Conservation (phyloP, 2,797 vertebrate genomes). For the Coregonus sp. region DNA sequence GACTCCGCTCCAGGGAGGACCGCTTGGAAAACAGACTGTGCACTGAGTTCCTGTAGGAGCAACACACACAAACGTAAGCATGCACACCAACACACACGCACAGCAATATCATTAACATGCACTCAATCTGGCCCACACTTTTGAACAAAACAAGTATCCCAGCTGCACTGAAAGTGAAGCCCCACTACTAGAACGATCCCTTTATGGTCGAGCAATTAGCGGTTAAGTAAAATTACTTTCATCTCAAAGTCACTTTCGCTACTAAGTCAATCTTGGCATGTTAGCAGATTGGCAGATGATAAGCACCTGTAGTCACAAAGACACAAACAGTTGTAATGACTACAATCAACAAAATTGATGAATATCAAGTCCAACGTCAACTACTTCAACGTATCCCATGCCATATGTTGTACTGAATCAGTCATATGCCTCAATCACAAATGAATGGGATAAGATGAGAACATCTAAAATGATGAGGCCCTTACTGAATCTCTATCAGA, state of each 20-base stretch:
- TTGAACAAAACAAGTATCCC: too few species aligned
- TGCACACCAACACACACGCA: background rate
- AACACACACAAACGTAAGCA: conserved; percentile 6
- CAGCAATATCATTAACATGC: background rate
- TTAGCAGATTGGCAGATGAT: background rate
- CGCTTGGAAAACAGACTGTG: conserved; percentile 77
- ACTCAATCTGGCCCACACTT: too few species aligned
- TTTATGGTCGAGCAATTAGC: background rate
- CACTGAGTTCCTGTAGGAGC: conserved; percentile 83
- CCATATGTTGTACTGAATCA: too few species aligned
- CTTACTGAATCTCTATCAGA: conserved; percentile 89
- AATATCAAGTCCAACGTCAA: too few species aligned
- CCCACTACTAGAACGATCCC: background rate
- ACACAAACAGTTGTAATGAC: background rate
- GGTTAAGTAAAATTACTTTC: background rate
- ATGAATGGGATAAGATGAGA: background rate
- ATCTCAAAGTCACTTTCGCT: background rate
- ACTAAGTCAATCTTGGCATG: background rate
- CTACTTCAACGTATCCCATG: too few species aligned
- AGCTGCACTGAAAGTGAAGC: background rate
- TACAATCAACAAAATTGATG: background rate
- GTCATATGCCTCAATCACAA: background rate
- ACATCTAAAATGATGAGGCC: conserved; percentile 18
- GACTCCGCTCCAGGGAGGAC: conserved; percentile 70
- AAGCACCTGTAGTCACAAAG: background rate